Percentiles rank a stretch among this genome's conserved stretches.
phyloP scores from a whole-genome alignment of 1,140 invertebrate species.

The Meloidogyne hapla region DNA sequence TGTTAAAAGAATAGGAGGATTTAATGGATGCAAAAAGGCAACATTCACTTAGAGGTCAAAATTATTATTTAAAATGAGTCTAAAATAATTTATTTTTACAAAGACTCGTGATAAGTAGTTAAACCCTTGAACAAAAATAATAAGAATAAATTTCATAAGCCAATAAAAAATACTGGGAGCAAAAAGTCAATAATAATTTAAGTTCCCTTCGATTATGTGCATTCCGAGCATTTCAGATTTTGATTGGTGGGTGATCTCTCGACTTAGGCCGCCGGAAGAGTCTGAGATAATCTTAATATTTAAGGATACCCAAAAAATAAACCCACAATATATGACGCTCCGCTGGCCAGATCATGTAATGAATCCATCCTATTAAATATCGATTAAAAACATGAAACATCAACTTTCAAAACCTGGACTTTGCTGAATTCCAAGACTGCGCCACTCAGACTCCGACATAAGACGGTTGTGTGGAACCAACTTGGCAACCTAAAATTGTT shows the following conservation, averaged over 20 bases:
- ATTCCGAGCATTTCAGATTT: neutral
- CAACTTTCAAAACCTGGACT: conserved; percentile 32
- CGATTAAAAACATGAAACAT: neutral
- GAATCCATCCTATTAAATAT: conserved; percentile 78
- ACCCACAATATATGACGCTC: conserved; percentile 64
- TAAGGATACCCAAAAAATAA: too few relatives aligned
- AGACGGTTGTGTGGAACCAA: conserved; percentile 83
- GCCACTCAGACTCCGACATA: conserved; percentile 92
- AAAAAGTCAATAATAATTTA: neutral
- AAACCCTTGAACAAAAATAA: neutral
- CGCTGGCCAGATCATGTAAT: conserved; percentile 91
- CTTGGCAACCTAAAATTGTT: conserved; percentile 71
- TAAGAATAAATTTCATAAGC: neutral
- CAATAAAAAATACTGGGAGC: conserved; percentile 2
- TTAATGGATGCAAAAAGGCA: too few relatives aligned
- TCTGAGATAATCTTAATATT: too few relatives aligned
- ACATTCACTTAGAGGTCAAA: too few relatives aligned
- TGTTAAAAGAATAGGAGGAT: too few relatives aligned
- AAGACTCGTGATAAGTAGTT: neutral
- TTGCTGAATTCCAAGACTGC: conserved; percentile 89
- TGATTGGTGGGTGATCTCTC: neutral
- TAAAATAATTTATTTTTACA: conserved; percentile 3
- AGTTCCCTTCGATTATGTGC: neutral
- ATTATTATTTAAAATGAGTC: neutral
- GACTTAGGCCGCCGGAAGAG: conserved; percentile 49